Evolutionary conservation across 2,888 invertebrate species (phyloP).

Genomic region (Lepidonotus clava): DNA sequence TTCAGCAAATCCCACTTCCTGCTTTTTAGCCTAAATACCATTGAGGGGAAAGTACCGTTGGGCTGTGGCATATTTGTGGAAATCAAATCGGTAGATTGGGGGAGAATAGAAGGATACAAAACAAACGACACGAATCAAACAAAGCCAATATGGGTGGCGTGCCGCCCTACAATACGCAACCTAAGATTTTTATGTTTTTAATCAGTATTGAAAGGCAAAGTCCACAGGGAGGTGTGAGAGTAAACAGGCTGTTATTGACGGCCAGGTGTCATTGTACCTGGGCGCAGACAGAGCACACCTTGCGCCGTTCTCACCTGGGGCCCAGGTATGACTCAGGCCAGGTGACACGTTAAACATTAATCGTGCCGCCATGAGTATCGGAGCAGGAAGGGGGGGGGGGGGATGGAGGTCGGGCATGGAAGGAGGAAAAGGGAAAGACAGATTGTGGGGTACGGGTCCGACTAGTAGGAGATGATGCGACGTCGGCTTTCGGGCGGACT

Average conservation of each 20-base stretch:
- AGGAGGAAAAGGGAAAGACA: not conserved
- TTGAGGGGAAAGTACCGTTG: not conserved
- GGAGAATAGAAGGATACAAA: conserved; percentile 9
- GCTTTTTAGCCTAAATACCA: not conserved
- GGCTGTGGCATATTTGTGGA: too few species aligned
- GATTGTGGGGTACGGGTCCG: too few species aligned
- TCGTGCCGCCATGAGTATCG: not conserved
- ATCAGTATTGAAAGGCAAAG: conserved; percentile 18
- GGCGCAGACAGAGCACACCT: too few species aligned
- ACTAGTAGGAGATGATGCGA: too few species aligned
- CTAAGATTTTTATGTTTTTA: conserved; percentile 15
- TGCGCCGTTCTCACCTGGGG: conserved; percentile 12
- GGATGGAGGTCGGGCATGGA: not conserved
- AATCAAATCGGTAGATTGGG: not conserved
- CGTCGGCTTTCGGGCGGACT: too few species aligned
- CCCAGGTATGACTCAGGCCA: not conserved
- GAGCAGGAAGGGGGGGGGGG: conserved; percentile 18
- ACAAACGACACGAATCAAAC: not conserved
- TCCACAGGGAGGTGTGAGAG: not conserved
- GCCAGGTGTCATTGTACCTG: conserved; percentile 13
- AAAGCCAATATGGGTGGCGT: not conserved
- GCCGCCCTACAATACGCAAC: conserved; percentile 1
- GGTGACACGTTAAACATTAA: conserved; percentile 31
- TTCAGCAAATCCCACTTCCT: not conserved
- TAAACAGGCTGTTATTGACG: conserved; percentile 13